Evolutionary conservation across 2,888 invertebrate genomes (phyloP), one percentile per base, ranked within the genome.

Genomic region (Aspidiotus rigidus): DNA sequence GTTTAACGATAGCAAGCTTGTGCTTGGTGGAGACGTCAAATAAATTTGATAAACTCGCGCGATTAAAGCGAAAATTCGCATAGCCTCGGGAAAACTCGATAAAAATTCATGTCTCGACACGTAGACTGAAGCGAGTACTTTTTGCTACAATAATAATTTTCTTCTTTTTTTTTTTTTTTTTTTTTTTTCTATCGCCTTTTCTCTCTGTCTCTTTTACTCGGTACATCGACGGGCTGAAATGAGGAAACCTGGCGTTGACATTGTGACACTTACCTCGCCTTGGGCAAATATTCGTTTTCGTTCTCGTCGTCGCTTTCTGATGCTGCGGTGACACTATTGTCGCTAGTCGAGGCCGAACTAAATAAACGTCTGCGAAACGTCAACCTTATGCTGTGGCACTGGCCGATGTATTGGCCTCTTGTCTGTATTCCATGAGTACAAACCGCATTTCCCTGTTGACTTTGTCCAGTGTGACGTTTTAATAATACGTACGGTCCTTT

Each of bases 311-410:
- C n/a, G 49, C 10, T 49, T 49, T 49, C 49, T 49, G 49, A n/a
- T 28, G 28, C 28, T 28, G 28, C 28, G 28, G 28, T 28, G n/a
- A 11, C 49, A 49, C 49, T 49, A 13, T 11, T 49, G 49, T 13
- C 10, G 49, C 10, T 49, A n/a, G n/a, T n/a, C 49, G 49, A 49
- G 49, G 49, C 49, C 11, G 49, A n/a, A 49, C n/a, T 49, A n/a
- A 49, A 49, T 49, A 49, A 49, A n/a, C 49, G 49, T 49, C 49
- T n/a, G 49, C 49, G n/a, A 49, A 49, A 49, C n/a, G 49, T n/a
- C 49, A 28, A 28, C 28, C 28, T 28, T 28, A 28, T 5, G 28
- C 28, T 28, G 5, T 28, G 28, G 28, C 28, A 28, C 28, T 28
- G 28, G 28, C 28, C 28, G 28, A 28, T 28, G 28, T 28, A 28